Evolutionary conservation across 1,140 invertebrate species (phyloP), one percentile per base, ranked within the genome.

Genomic region (Drosophila neocordata): DNA sequence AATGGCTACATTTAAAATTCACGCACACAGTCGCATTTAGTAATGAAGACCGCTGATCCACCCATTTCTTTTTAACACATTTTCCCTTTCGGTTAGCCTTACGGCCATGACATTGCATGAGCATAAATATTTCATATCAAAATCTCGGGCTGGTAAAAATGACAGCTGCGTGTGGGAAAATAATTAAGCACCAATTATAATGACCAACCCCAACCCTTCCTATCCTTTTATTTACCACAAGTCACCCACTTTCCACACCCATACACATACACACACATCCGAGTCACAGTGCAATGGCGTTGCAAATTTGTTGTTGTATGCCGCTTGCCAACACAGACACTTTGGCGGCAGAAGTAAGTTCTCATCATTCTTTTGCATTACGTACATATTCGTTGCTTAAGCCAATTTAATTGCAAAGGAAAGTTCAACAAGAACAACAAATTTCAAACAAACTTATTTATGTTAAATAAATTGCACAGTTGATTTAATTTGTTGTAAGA

Each of bases 141-240:
- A 87, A 68, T 56, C 66, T 61, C 27, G 51, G 38, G 34, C 73
- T 69, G 55, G 59, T 78, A 70, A 77, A 74, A 84, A 74, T 81
- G 78, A 85, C 82, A 85, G 82, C 73, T 87, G 77, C 82, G 81
- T 85, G 81, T 72, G 67, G 41, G 61, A 65, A 77, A 85, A 76
- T 85, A 83, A 85, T 85, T 85, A 87, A 51, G 55, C 51, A 37
- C 66, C 66, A 58, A 68, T 87, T 81, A 77, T 73, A 77, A 48
- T 48, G 41, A 48, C 41, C 41, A 20, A 9, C 15, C 41, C 15
- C 41, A 15, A 2, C 9, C 2, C 18, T 18, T 7, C 38, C 13
- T 41, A 15, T 44, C 1, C 41, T 8, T 13, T 44, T 7, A 24
- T 24, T 4, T 24, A n/a, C n/a, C n/a, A n/a, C n/a, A n/a, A n/a